Percentiles rank a stretch among this genome's conserved stretches.
phyloP scores from a whole-genome alignment of 2,797 vertebrate genomes.

The Florisuga fusca region DNA sequence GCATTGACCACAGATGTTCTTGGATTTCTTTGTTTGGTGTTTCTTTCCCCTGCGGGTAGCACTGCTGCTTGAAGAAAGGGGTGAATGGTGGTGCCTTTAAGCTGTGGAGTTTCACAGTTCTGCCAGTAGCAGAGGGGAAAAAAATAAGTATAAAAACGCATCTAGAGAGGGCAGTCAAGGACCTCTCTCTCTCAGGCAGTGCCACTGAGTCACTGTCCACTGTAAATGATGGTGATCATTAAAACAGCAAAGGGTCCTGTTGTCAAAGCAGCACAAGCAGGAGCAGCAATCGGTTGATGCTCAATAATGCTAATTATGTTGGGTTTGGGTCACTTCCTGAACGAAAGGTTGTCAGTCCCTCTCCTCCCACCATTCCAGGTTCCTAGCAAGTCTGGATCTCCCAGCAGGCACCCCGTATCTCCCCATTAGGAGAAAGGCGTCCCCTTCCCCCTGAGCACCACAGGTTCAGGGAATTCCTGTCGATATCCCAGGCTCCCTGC shows the following conservation, averaged over 20 bases:
- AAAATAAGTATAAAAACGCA: background rate
- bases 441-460: no score
- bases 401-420: no score
- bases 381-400: background rate
- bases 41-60: accelerated
- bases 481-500: background rate
- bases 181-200: no score
- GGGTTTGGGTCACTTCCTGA: background rate
- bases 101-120: background rate
- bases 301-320: accelerated
- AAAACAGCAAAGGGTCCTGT: background rate
- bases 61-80: no score
- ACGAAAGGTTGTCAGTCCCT: background rate
- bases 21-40: no score
- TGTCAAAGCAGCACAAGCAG: background rate
- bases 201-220: accelerated
- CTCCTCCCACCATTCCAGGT: background rate
- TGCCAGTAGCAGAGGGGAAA: background rate
- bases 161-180: background rate
- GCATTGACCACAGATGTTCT: background rate
- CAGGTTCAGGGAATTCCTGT: no score
- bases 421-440: background rate
- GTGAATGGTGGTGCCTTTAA: accelerated
- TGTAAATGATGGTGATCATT: no score
- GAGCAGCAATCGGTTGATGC: background rate